Evolutionary conservation across 1,140 invertebrate species (phyloP), one percentile per base, ranked within the genome.

Genomic region (Micrasema minimum): DNA sequence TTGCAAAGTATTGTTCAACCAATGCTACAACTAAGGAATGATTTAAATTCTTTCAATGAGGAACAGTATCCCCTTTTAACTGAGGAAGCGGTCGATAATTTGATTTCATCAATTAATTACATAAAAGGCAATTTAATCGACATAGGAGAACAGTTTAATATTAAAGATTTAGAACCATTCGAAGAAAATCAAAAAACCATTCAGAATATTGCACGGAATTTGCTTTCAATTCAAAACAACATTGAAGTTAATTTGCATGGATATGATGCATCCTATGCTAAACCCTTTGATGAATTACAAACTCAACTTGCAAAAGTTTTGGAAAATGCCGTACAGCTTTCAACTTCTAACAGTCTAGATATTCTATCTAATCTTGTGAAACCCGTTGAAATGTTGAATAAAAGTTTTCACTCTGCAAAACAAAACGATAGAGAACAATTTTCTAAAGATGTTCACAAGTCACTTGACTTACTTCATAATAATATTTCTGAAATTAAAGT

Each of bases 201-300:
- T 10, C 81, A 81, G 76, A 85, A 85, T 77, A 82, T 87, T 78
- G 81, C 85, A 12, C 83, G 85, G 78, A 85, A 82, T 37, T 76
- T 87, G 23, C 80, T 81, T 43, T 69, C 78, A 41, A 76, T 87
- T 62, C 82, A 86, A 78, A 82, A 80, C 57, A 81, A 79, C 75
- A 75, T 85, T 38, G 70, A 75, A 38, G 37, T 51, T 22, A 31
- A 31, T 4, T 4, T 31, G 7, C 26, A 31, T 7, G 3, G 7
- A 31, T 4, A 31, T 31, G 26, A 31, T 2, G 26, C 26, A 31
- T 31, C 2, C 7, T n/a, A 72, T 18, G 26, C 22, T 2, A 64
- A 64, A 46, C 20, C 61, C n/a, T 70, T 69, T 18, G 66, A 69
- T 38, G 37, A 55, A 11, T 46, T 75, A 14, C 74, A 75, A 53